Conservation (phyloP, 2,888 invertebrate genomes). For the Ptychoptera contaminata region DNA sequence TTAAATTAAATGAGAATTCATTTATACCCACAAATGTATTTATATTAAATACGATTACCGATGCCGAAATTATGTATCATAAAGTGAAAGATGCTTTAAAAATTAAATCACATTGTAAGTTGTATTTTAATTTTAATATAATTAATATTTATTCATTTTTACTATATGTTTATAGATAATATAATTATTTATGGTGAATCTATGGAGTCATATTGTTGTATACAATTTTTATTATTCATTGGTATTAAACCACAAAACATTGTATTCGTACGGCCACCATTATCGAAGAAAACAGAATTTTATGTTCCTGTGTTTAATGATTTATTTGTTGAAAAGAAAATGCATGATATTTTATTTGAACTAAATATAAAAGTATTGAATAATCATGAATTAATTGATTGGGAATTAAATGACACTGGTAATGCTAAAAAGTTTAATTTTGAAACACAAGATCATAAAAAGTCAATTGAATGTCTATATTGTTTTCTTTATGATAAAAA, state of each 20-base stretch:
- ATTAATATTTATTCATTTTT: neutral
- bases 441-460: slow-evolving; percentile 14
- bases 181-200: slow-evolving; percentile 36
- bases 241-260: slow-evolving; percentile 32
- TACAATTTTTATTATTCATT: slow-evolving; percentile 30
- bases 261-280: slow-evolving; percentile 25
- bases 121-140: slow-evolving; percentile 3
- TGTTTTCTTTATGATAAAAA: slow-evolving; percentile 22
- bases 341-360: slow-evolving; percentile 14
- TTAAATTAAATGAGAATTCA: slow-evolving; percentile 8
- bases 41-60: slow-evolving; percentile 39
- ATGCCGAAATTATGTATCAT: slow-evolving; percentile 25
- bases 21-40: slow-evolving; percentile 43
- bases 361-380: slow-evolving; percentile 17
- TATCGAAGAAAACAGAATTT: slow-evolving; percentile 11
- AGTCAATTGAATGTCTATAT: slow-evolving; percentile 18
- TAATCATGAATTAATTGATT: slow-evolving; percentile 20
- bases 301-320: slow-evolving; percentile 15
- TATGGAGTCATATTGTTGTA: slow-evolving; percentile 33
- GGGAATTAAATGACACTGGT: slow-evolving; percentile 16
- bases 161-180: slow-evolving; percentile 11
- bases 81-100: slow-evolving; percentile 15
- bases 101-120: slow-evolving; percentile 14
- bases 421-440: slow-evolving; percentile 17
- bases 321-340: slow-evolving; percentile 15